Evolutionary conservation across 2,888 invertebrate species (phyloP), one percentile per base, ranked within the genome.

Genomic region (Scaptomyza flava): DNA sequence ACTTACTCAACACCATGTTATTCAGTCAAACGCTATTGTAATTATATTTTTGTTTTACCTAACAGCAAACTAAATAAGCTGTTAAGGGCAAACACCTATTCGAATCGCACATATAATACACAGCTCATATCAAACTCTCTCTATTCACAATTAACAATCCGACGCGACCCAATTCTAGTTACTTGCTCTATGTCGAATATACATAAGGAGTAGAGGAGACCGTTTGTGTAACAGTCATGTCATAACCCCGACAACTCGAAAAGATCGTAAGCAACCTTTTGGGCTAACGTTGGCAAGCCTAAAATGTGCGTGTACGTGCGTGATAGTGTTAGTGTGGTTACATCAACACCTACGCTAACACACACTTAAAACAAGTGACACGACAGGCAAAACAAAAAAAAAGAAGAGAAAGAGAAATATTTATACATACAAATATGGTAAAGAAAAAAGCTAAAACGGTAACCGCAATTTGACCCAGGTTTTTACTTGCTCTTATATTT

Each of bases 401-500:
- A 31, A 58, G 59, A 66, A 41, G 51, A 31, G 48, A 45, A 60
- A n/a, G 38, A 42, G 41, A 43, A 6, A 36, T 52, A 2, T 50
- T 23, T 50, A 9, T n/a, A 59, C 8, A 9, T 41, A 14, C 7
- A 4, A 17, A 41, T 17, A 17, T 41, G 41, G 38, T 1, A 68
- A 46, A 61, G 47, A 60, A 58, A 72, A 70, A 79, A 65, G 66
- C 36, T 59, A 12, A 62, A 72, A 46, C 81, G 74, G 72, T 76
- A 77, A 83, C 85, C 88, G 84, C 88, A 86, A 86, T 85, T 85
- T 83, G 88, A 87, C 73, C 83, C 80, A 64, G 67, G 86, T 76
- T 85, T 83, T 82, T 85, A 77, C 74, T 81, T 74, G 72, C 86
- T 68, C 83, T 83, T 72, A 65, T 72, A 71, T 75, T 66, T 70